Base-by-base conservation (phyloP, 1,140 invertebrate species). In the Drosophila ohnishii region DNA sequence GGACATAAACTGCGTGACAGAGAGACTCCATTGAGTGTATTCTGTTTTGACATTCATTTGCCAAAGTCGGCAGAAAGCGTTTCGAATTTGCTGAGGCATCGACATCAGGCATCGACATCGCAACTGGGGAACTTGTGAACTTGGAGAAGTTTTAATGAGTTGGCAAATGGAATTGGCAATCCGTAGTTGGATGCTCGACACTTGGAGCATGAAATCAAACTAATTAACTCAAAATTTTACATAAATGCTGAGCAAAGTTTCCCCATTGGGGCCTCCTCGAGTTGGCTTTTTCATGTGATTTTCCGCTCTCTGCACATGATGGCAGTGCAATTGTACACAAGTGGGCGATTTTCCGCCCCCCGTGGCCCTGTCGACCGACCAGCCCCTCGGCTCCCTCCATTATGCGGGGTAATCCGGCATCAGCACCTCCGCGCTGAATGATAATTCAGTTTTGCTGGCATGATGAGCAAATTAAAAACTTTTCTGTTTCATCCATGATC, bases 401-500 rank as follows among this genome's bases (percentile, higher is more conserved):
- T 56, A 61, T 42, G 45, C 22, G 50, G 59, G 55, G 39, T 65
- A 64, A 74, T 58, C 60, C 39, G 60, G 34, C 70, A 73, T 57
- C 63, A 61, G 62, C 47, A 67, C 73, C 50, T 50, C 69, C 28
- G 64, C 35, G 65, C 13, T 62, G 47, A 62, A 69, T 75, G 75
- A 81, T 80, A 72, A 80, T 84, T 80, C 67, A 84, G 39, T 62
- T 76, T 83, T 77, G 34, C 40, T 42, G 51, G 30, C 73, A 80
- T 84, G 69, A 85, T 66, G 66, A 62, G 35, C 63, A 84, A 83
- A 80, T 80, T 84, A 72, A 51, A 72, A 80, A 79, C 66, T 78
- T 83, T 82, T 71, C 35, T 50, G 53, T 61, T 72, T 60, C 42
- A 64, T 50, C 65, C 74, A 42, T 59, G 62, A 66, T 44, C 48